A percentile compares a stretch with the other conserved stretches of the same genome.
Evolutionary conservation across 1,140 invertebrate genomes (phyloP).

Genomic region (Wiebesia pumilae): DNA sequence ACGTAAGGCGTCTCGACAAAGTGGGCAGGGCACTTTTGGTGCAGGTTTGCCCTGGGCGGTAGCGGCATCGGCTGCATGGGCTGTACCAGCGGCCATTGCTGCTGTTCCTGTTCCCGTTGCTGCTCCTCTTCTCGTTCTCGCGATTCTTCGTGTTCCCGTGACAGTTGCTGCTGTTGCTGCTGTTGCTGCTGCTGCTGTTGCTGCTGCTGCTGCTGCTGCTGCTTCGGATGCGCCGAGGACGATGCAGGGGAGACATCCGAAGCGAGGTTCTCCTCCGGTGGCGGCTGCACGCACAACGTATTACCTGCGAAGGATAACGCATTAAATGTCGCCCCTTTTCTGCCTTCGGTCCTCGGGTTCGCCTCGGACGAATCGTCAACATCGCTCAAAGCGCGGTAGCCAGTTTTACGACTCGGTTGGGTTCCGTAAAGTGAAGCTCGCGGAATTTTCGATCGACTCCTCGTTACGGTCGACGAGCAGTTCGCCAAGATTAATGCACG

Average conservation of each 20-base stretch:
- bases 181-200: not conserved
- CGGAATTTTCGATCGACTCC: too few relatives aligned
- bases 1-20: constrained; percentile 72
- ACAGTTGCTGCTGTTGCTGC: not conserved
- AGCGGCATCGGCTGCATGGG: constrained; percentile 61
- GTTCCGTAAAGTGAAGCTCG: too few relatives aligned
- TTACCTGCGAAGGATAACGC: constrained; percentile 59
- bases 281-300: constrained; percentile 68
- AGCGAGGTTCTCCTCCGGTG: constrained; percentile 64
- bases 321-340: not conserved
- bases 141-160: not conserved
- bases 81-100: constrained; percentile 61
- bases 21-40: constrained; percentile 73
- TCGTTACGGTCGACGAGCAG: too few relatives aligned
- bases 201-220: not conserved
- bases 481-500: too few relatives aligned
- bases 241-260: constrained; percentile 57
- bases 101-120: constrained; percentile 21
- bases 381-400: too few relatives aligned
- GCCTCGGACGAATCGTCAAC: not conserved
- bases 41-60: constrained; percentile 59
- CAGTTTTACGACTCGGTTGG: too few relatives aligned
- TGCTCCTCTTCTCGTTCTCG: not conserved
- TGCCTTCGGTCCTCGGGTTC: too few relatives aligned
- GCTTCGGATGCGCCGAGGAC: not conserved